Evolutionary conservation across 2,113 vertebrate species (phyloP), one percentile per base, ranked within the genome.

Genomic region (Pavo muticus): DNA sequence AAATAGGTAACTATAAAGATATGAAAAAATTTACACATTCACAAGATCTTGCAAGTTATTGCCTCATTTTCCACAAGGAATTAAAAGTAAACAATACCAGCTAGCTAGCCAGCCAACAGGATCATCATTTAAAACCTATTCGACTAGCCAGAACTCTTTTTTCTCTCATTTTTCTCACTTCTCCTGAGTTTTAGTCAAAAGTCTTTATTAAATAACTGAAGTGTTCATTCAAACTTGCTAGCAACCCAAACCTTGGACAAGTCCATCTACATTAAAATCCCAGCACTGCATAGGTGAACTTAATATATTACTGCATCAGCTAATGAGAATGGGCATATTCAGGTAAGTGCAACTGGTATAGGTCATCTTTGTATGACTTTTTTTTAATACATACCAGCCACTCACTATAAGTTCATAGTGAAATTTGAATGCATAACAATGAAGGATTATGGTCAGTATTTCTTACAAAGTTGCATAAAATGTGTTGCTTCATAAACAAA

Each of bases 211-310:
- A 98, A 97, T 97, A 97, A 98, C 96, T 98, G 98, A 98, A 98
- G 97, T 97, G 97, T 98, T 97, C 95, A 93, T 98, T 98, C 97
- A 48, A 48, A 97, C 97, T 97, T 97, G 98, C 97, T 98, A 97
- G 98, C 97, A 98, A 98, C 98, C 97, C 97, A 97, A 97, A 97
- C 79, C 96, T 97, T 97, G 98, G 98, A 98, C 98, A 98, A 98
- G 93, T 96, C 93, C 94, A 95, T 97, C 98, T 97, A 90, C 97
- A 98, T 97, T 97, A 97, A 98, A 98, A 98, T 97, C 97, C 98
- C 98, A 98, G 98, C 98, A 98, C 98, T 98, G 99, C 99, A 99
- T 99, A 99, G 99, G 98, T 99, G 98, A 98, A 98, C 87, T 98
- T 98, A 99, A 97, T 98, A 98, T 97, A 98, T 98, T 98, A 98